These are phyloP conservation scores for Asobara japonica DNA, from an alignment of 1,140 invertebrate species.

Conservation along the genomic window DNA sequence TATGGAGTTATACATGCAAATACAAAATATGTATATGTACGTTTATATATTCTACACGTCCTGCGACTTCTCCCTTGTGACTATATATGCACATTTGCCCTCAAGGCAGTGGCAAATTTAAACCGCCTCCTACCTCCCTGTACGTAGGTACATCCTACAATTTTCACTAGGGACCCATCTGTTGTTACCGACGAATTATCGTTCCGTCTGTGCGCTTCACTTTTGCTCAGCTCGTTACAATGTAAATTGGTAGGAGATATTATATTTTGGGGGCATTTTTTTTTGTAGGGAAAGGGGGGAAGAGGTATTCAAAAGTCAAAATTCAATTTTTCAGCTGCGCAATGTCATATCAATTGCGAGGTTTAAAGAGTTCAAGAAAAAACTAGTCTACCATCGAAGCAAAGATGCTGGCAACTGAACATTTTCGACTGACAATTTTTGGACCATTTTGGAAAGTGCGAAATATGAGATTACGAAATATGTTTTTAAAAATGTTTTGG, in stretches of 20 bases:
- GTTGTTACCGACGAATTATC: slow-evolving; percentile 4
- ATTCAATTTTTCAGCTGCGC: not conserved
- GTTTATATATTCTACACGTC: not conserved
- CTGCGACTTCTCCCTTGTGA: not conserved
- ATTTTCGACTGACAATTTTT: too few species aligned
- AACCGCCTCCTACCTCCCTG: not conserved
- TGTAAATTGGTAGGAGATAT: not conserved
- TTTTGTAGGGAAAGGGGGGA: not conserved
- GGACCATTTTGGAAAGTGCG: too few species aligned
- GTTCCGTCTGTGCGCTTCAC: slow-evolving; percentile 3
- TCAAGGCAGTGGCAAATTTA: not conserved
- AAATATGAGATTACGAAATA: too few species aligned
- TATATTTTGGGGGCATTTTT: slow-evolving; percentile 2
- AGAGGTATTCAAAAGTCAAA: not conserved
- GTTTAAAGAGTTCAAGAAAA: too few species aligned
- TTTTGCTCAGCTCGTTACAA: not conserved
- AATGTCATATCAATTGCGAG: not conserved
- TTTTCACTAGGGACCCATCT: slow-evolving; percentile 2
- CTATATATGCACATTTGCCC: not conserved
- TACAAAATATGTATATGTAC: slow-evolving; percentile 3
- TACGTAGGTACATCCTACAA: not conserved
- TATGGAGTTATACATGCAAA: not conserved
- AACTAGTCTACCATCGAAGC: too few species aligned
- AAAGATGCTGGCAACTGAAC: too few species aligned
- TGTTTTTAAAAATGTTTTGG: too few species aligned